Evolutionary conservation across 1,140 invertebrate species (phyloP).

Genomic region (Parasteatoda tepidariorum): DNA sequence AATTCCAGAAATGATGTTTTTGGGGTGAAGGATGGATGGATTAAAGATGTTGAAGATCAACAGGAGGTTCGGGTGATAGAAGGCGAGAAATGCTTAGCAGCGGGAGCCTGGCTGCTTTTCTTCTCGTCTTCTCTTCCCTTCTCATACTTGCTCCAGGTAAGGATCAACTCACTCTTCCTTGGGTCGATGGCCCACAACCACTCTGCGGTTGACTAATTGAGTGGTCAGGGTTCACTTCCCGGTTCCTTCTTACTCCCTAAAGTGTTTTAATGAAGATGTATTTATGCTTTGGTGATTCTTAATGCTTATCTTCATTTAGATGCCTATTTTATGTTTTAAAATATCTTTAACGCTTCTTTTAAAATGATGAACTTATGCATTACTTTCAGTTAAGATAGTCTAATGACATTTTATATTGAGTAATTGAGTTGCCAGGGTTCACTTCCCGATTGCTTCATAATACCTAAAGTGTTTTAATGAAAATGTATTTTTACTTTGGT

Average conservation of each 20-base stretch:
- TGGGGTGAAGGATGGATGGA: neutral
- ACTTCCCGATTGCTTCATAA: too few species aligned
- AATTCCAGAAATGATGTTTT: neutral
- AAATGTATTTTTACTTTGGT: neutral
- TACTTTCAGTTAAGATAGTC: too few species aligned
- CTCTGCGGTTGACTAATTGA: neutral
- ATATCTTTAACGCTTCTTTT: too few species aligned
- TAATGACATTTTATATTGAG: too few species aligned
- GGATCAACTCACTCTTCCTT: neutral
- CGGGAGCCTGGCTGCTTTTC: constrained; percentile 5
- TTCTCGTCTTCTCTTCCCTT: constrained; percentile 6
- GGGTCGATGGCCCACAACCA: neutral
- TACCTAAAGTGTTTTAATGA: too few species aligned
- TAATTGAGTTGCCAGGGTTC: neutral
- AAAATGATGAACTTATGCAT: too few species aligned
- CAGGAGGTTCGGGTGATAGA: constrained; percentile 13
- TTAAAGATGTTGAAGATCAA: constrained; percentile 4
- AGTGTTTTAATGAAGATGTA: too few species aligned
- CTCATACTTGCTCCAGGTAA: constrained; percentile 20
- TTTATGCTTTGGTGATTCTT: neutral
- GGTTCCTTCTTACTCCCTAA: too few species aligned
- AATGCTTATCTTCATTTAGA: too few species aligned
- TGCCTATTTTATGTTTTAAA: too few species aligned
- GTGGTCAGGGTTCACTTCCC: neutral
- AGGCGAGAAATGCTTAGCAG: constrained; percentile 11